These are phyloP conservation scores for Hirudo medicinalis DNA, from an alignment of 1,140 invertebrate species.

Conservation along the genomic window DNA sequence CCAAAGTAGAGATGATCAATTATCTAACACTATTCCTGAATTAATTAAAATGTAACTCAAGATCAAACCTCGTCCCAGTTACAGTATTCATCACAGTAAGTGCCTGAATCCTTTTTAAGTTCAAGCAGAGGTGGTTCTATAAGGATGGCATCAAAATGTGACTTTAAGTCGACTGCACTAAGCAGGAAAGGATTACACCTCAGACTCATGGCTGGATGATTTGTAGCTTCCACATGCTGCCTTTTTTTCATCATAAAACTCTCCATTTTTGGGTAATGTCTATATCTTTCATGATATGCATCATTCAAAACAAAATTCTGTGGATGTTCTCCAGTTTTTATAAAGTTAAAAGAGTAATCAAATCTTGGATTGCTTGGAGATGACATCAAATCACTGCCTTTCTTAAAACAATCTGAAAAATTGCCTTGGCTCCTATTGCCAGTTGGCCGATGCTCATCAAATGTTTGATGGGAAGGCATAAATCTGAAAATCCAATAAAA, in stretches of 20 bases:
- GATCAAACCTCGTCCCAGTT: constrained; percentile 69
- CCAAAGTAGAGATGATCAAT: too few relatives aligned
- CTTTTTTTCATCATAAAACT: constrained; percentile 91
- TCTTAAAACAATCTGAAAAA: too few relatives aligned
- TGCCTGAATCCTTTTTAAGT: constrained; percentile 72
- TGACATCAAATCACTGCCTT: too few relatives aligned
- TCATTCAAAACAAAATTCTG: constrained; percentile 97
- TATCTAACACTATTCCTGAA: too few relatives aligned
- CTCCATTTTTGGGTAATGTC: constrained; percentile 90
- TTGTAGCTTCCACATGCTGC: constrained; percentile 77
- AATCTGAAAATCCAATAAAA: too few relatives aligned
- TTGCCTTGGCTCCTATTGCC: too few relatives aligned
- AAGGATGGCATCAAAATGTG: constrained; percentile 90
- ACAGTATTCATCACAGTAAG: constrained; percentile 64
- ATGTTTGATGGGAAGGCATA: too few relatives aligned
- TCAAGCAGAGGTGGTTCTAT: constrained; percentile 91
- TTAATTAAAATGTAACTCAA: neutral
- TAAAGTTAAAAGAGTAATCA: constrained; percentile 98
- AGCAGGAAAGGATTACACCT: constrained; percentile 76
- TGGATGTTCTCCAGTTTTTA: constrained; percentile 89
- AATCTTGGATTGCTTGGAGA: constrained; percentile 71
- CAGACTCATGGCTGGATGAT: constrained; percentile 89
- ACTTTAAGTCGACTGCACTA: constrained; percentile 69
- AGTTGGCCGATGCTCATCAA: too few relatives aligned
- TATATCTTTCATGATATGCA: constrained; percentile 85